Percentiles rank a stretch among this genome's conserved stretches.
phyloP scores from a whole-genome alignment of 2,888 invertebrate genomes.

The Ommatoiulus sabulosus region DNA sequence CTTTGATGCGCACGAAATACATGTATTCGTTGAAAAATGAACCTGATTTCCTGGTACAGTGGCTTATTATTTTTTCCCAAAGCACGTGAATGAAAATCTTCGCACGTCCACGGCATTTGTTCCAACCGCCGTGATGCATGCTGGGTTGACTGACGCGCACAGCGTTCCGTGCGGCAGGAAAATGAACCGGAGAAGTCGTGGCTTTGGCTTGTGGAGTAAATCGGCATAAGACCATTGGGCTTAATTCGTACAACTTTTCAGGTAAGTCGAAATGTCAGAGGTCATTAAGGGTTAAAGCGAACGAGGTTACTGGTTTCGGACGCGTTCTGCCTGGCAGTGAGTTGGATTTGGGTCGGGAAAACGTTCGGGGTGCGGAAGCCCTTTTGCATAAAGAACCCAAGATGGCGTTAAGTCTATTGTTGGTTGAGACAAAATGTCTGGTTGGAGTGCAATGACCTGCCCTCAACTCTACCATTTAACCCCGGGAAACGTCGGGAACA shows the following conservation, averaged over 20 bases:
- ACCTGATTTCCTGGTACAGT: background rate
- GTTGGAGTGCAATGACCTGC: constrained; percentile 57
- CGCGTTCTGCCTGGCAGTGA: background rate
- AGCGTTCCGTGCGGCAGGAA: constrained; percentile 17
- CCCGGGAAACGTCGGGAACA: background rate
- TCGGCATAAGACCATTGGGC: constrained; percentile 56
- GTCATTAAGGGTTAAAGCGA: constrained; percentile 38
- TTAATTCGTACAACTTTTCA: constrained; percentile 54
- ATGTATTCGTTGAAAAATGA: background rate
- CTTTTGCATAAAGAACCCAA: constrained; percentile 56
- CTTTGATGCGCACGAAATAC: background rate
- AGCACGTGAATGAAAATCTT: background rate
- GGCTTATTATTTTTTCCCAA: background rate
- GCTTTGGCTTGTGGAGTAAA: constrained; percentile 50
- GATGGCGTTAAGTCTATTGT: constrained; percentile 58
- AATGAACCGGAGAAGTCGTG: constrained; percentile 51
- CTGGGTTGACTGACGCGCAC: background rate
- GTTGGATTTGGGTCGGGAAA: background rate
- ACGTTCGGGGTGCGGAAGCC: constrained; percentile 38
- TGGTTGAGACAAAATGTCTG: constrained; percentile 51
- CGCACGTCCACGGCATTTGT: background rate
- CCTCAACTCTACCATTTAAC: constrained; percentile 43
- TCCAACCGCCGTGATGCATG: background rate
- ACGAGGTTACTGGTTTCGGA: background rate
- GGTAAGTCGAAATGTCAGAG: constrained; percentile 53